Evolutionary conservation across 37 sponge, comb jelly and placozoan species (phyloP).

Genomic region (Diacarnus erythraeanus): DNA sequence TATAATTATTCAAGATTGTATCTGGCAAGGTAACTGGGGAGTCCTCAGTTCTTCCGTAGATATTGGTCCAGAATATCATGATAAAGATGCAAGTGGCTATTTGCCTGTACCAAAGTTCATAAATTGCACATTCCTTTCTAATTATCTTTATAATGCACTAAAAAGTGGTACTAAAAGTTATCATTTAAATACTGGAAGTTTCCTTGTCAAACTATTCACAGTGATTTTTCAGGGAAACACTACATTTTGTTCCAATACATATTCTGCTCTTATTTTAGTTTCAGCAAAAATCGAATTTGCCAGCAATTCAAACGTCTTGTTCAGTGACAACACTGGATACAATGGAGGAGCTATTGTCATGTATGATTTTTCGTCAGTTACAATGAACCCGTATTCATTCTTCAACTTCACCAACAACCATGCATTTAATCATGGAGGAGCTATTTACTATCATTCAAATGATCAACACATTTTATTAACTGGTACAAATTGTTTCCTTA

Average conservation of each 20-base stretch:
- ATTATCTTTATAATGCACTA: too few species aligned
- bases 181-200: too few species aligned
- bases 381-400: background rate
- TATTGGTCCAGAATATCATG: too few species aligned
- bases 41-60: too few species aligned
- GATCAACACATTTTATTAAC: background rate
- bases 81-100: too few species aligned
- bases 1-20: too few species aligned
- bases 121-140: too few species aligned
- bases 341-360: conserved; percentile 48
- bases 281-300: background rate
- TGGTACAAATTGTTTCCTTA: background rate
- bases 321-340: conserved; percentile 5
- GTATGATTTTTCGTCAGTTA: conserved; percentile 17
- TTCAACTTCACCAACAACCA: conserved; percentile 20
- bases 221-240: background rate
- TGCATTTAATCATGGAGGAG: conserved; percentile 21
- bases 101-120: too few species aligned
- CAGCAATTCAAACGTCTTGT: background rate
- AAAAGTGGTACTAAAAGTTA: too few species aligned
- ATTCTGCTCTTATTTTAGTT: conserved; percentile 3
- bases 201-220: too few species aligned
- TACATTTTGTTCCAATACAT: background rate
- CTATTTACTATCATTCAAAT: conserved; percentile 10
- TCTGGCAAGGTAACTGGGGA: too few species aligned